These are phyloP conservation scores for Sardina pilchardus DNA, from an alignment of 2,113 vertebrate genomes.

Conservation along the genomic window DNA sequence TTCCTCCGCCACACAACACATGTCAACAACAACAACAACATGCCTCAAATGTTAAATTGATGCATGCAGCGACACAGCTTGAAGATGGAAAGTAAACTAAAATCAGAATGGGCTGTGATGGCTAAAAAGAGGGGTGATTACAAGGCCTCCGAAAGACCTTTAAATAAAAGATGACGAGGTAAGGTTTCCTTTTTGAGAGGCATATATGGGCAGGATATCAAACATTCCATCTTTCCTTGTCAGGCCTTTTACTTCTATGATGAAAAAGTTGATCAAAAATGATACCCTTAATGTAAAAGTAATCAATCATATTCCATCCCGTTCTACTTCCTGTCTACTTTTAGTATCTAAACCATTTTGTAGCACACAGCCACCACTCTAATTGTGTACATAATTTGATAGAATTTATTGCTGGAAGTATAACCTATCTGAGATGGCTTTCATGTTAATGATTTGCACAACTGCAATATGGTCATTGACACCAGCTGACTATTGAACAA, in stretches of 20 bases:
- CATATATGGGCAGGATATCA: not conserved
- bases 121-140: not conserved
- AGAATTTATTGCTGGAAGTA: not conserved
- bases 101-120: too few species aligned
- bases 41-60: not conserved
- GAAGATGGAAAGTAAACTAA: not conserved
- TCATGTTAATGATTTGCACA: not conserved
- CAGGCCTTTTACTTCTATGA: not conserved
- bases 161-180: not conserved
- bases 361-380: not conserved
- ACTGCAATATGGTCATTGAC: not conserved
- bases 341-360: not conserved
- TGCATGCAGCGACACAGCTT: not conserved
- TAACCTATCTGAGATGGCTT: not conserved
- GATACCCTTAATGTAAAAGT: not conserved
- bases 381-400: not conserved
- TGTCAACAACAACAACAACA: not conserved
- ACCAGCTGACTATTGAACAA: not conserved
- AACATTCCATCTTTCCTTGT: not conserved
- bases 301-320: not conserved
- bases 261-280: not conserved
- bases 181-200: not conserved
- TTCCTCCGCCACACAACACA: not conserved
- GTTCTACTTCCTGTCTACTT: not conserved
- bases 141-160: not conserved